A percentile compares a stretch with the other conserved stretches of the same genome.
Evolutionary conservation across 2,888 invertebrate genomes (phyloP).

Genomic region (Leptothorax acervorum): DNA sequence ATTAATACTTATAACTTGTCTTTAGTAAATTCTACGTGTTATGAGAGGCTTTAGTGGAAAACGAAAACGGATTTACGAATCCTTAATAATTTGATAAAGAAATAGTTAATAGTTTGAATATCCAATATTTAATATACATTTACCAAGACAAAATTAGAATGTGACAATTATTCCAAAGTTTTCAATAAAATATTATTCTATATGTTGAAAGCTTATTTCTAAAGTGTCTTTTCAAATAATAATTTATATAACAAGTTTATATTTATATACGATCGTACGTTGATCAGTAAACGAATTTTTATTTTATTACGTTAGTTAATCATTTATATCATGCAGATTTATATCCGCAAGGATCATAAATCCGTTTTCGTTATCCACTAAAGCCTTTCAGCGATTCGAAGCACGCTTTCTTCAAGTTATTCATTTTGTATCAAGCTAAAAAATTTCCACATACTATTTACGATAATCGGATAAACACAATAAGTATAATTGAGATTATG

Average conservation of each 20-base stretch:
- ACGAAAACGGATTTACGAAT: no score
- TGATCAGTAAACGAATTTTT: background rate
- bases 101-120: background rate
- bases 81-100: background rate
- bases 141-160: background rate
- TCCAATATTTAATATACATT: background rate
- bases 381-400: background rate
- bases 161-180: background rate
- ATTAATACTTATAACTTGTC: background rate
- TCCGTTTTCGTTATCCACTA: background rate
- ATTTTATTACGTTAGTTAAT: constrained; percentile 3
- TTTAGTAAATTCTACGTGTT: background rate
- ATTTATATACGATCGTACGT: background rate
- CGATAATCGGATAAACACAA: background rate
- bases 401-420: background rate
- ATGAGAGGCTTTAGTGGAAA: background rate
- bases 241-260: background rate
- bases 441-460: background rate
- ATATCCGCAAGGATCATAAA: background rate
- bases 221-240: background rate
- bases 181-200: background rate
- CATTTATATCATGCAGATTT: background rate
- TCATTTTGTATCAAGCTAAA: background rate
- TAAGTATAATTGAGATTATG: background rate
- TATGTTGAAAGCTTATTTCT: background rate